These are phyloP conservation scores for Hydrolagus colliei DNA, from an alignment of 2,797 vertebrate species.

Conservation along the genomic window DNA sequence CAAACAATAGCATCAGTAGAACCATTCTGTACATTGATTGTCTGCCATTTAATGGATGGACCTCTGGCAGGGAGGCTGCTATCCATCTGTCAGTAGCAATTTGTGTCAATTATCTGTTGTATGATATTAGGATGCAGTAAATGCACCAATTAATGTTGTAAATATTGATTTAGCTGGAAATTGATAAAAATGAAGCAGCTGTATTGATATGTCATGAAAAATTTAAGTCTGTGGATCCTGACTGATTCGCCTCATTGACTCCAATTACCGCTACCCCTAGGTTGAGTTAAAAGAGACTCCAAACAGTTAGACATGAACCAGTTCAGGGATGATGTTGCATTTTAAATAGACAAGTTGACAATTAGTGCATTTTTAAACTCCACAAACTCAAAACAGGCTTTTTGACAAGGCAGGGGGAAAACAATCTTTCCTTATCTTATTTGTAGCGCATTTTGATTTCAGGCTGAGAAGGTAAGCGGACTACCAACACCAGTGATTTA, in stretches of 20 bases:
- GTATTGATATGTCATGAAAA: slow-evolving; percentile 39
- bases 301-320: slow-evolving; percentile 22
- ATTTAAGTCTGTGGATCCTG: slow-evolving; percentile 49
- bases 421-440: not conserved
- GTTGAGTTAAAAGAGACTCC: slow-evolving; percentile 40
- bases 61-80: slow-evolving; percentile 33
- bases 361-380: not conserved
- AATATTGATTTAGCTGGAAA: slow-evolving; percentile 51
- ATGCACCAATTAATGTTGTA: slow-evolving; percentile 48
- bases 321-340: slow-evolving; percentile 47
- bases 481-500: not conserved
- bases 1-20: not conserved
- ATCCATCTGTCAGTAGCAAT: slow-evolving; percentile 26
- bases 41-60: slow-evolving; percentile 10
- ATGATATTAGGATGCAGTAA: slow-evolving; percentile 39
- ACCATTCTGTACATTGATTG: slow-evolving; percentile 13
- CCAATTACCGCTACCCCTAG: slow-evolving; percentile 51
- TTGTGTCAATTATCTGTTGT: slow-evolving; percentile 39
- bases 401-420: not conserved
- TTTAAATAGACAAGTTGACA: slow-evolving; percentile 61
- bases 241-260: slow-evolving; percentile 56
- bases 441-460: not conserved
- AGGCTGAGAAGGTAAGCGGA: slow-evolving; percentile 8
- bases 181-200: slow-evolving; percentile 46
- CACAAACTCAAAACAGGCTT: slow-evolving; percentile 12